These are phyloP conservation scores for Phaenicophaeus curvirostris DNA, from an alignment of 2,797 vertebrate species.

Conservation along the genomic window DNA sequence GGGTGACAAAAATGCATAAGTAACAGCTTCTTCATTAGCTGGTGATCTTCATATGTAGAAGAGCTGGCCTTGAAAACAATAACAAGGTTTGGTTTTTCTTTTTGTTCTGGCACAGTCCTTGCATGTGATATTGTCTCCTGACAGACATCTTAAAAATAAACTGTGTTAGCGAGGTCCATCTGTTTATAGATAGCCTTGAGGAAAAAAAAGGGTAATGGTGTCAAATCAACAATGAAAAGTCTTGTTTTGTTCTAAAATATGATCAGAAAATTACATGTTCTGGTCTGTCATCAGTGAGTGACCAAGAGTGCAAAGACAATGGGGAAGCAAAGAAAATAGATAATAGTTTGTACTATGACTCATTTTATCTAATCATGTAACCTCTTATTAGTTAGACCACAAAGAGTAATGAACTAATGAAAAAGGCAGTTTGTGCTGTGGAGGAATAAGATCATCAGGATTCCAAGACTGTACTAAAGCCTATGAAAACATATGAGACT, in stretches of 20 bases:
- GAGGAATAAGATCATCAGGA: neutral
- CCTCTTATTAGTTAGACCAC: neutral
- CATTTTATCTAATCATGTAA: neutral
- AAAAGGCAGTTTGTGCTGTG: neutral
- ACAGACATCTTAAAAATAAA: neutral
- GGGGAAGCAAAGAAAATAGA: neutral
- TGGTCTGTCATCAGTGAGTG: neutral
- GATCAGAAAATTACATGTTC: neutral
- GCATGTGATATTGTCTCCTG: neutral
- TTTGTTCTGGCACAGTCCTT: neutral
- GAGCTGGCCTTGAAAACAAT: neutral
- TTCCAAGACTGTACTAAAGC: neutral
- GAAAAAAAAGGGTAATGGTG: neutral
- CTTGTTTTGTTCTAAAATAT: neutral
- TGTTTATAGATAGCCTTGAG: neutral
- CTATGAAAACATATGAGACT: neutral
- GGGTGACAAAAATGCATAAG: neutral
- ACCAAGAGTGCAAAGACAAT: neutral
- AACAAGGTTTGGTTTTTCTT: neutral
- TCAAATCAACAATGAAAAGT: neutral
- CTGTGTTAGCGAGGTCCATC: neutral
- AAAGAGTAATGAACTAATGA: neutral
- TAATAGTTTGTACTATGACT: neutral
- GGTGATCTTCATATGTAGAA: neutral
- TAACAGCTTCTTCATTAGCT: neutral